Evolutionary conservation across 1,140 invertebrate species (phyloP).

Genomic region (Semibalanus balanoides): DNA sequence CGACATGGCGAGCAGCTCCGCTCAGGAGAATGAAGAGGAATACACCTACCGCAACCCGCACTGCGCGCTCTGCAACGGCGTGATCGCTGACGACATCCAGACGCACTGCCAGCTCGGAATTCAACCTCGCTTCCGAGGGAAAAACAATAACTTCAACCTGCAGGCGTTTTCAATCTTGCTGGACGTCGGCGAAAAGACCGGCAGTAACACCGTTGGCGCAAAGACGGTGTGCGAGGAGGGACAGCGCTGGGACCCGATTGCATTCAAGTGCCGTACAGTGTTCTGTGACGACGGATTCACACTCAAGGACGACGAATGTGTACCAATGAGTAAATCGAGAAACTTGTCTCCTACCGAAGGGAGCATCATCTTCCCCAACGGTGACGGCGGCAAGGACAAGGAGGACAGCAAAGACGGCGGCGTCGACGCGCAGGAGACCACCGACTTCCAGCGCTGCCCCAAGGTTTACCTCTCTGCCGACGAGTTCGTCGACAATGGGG

Average conservation of each 20-base stretch:
- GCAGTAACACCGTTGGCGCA: slow-evolving; percentile 28
- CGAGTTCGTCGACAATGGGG: background rate
- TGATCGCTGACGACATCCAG: slow-evolving; percentile 27
- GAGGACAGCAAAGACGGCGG: background rate
- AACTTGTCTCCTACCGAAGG: no score
- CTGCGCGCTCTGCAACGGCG: slow-evolving; percentile 41
- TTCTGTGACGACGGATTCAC: slow-evolving; percentile 21
- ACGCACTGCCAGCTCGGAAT: no score
- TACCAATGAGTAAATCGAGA: background rate
- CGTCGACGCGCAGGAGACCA: background rate
- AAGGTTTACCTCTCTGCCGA: background rate
- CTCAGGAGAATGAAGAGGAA: background rate
- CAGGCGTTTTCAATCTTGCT: slow-evolving; percentile 35
- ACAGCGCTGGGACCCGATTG: slow-evolving; percentile 39
- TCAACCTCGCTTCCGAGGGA: background rate
- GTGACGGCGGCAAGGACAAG: background rate
- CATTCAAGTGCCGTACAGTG: slow-evolving; percentile 33
- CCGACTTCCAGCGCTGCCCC: background rate
- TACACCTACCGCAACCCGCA: slow-evolving; percentile 37
- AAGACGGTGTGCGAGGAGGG: slow-evolving; percentile 24
- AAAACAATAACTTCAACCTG: no score
- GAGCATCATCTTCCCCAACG: no score
- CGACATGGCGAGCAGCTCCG: background rate
- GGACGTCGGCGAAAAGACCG: slow-evolving; percentile 28
- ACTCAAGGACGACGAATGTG: background rate